Percentiles rank a stretch among this genome's conserved stretches.
phyloP scores from a whole-genome alignment of 2,888 invertebrate species.

The Perizoma affinitatum region DNA sequence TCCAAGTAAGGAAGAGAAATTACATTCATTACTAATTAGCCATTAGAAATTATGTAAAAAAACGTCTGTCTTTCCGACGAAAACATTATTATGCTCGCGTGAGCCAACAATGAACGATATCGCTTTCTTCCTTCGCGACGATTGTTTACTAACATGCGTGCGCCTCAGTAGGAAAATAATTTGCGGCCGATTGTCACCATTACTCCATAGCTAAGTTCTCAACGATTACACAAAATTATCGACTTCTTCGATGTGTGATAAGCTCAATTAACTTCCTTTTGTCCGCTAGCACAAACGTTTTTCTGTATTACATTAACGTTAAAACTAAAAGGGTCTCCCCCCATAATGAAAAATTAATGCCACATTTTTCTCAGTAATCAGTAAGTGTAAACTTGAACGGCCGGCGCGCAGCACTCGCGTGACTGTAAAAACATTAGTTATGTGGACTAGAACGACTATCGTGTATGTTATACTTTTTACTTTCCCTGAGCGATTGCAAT shows the following conservation, averaged over 20 bases:
- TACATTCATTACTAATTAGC: constrained; percentile 5
- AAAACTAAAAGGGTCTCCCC: constrained; percentile 14
- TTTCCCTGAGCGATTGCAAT: constrained; percentile 44
- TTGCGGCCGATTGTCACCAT: constrained; percentile 31
- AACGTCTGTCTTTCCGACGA: constrained; percentile 16
- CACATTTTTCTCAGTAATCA: constrained; percentile 32
- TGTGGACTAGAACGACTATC: constrained; percentile 33
- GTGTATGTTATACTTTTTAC: constrained; percentile 37
- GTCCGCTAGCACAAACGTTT: constrained; percentile 16
- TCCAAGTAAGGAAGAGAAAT: constrained; percentile 7
- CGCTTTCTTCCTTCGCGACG: constrained; percentile 30
- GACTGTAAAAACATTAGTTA: constrained; percentile 33
- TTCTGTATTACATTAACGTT: constrained; percentile 11
- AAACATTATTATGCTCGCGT: constrained; percentile 32
- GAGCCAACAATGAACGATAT: constrained; percentile 28
- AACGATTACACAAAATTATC: constrained; percentile 31
- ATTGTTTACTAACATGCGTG: constrained; percentile 35
- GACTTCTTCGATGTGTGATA: constrained; percentile 26
- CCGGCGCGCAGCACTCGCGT: constrained; percentile 30
- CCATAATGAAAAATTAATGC: constrained; percentile 26
- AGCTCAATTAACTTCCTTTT: constrained; percentile 20
- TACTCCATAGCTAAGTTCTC: constrained; percentile 24
- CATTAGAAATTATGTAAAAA: constrained; percentile 24
- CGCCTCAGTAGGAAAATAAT: constrained; percentile 27
- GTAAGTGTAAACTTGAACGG: constrained; percentile 30